Evolutionary conservation across 2,888 invertebrate genomes (phyloP).

Genomic region (Pheosia gnoma): DNA sequence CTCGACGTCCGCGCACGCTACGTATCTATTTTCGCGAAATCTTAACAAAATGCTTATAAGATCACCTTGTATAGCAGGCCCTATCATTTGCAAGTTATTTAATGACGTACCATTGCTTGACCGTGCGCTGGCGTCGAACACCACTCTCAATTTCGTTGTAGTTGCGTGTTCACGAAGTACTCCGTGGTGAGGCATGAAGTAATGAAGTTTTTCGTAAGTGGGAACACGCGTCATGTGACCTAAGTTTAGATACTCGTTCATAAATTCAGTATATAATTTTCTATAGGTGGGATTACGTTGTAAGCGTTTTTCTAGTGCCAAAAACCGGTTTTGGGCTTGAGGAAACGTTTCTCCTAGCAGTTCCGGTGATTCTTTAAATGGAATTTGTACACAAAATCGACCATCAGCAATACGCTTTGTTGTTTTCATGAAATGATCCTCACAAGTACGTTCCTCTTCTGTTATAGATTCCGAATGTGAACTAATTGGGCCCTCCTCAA

Average conservation of each 20-base stretch:
- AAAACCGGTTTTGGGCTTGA: conserved; percentile 9
- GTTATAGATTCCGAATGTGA: no score
- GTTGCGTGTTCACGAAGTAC: not conserved
- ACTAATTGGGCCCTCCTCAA: not conserved
- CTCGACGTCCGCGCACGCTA: conserved; percentile 6
- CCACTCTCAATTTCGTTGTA: no score
- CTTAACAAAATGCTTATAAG: conserved; percentile 8
- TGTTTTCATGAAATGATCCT: not conserved
- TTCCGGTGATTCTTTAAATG: conserved; percentile 10
- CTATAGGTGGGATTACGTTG: conserved; percentile 6
- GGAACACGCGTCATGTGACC: not conserved
- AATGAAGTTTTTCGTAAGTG: not conserved
- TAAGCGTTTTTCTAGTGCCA: conserved; percentile 11
- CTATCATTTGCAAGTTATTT: conserved; percentile 11
- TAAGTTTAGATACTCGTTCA: not conserved
- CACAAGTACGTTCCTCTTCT: not conserved
- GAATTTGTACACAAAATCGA: conserved; percentile 11
- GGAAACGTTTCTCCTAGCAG: not conserved
- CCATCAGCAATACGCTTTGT: conserved; percentile 2
- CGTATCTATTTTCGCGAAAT: not conserved
- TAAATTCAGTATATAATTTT: not conserved
- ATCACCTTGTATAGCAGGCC: not conserved
- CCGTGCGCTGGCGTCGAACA: not conserved
- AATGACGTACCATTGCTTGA: conserved; percentile 10
- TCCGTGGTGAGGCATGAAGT: not conserved